These are phyloP conservation scores for Eupristina koningsbergeri DNA, from an alignment of 1,140 invertebrate species.

Conservation along the genomic window DNA sequence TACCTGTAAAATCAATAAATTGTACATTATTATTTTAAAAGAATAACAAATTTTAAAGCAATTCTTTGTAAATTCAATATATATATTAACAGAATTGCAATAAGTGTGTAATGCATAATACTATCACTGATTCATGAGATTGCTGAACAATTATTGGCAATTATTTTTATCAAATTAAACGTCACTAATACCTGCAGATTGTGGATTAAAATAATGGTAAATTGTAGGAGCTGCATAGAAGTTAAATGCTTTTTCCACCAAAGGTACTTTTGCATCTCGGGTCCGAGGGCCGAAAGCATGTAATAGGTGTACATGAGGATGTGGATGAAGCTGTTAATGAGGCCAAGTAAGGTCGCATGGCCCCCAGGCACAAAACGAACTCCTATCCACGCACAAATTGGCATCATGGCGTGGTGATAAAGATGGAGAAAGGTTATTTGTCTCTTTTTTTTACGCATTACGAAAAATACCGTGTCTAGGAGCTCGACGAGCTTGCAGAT, in stretches of 20 bases:
- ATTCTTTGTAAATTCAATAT: no score
- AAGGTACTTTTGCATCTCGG: slow-evolving; percentile 86
- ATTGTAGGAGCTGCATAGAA: slow-evolving; percentile 88
- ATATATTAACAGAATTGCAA: no score
- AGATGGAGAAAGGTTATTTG: slow-evolving; percentile 85
- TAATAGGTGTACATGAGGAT: slow-evolving; percentile 91
- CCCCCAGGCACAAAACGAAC: slow-evolving; percentile 86
- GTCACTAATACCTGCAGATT: slow-evolving; percentile 72
- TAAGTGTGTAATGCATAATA: no score
- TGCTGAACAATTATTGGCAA: no score
- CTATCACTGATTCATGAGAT: no score
- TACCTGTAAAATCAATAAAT: slow-evolving; percentile 7
- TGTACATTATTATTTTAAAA: not conserved
- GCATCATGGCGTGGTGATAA: slow-evolving; percentile 83
- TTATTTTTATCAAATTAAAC: no score
- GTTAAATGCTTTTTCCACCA: slow-evolving; percentile 96
- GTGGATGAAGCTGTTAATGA: slow-evolving; percentile 91
- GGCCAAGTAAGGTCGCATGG: slow-evolving; percentile 84
- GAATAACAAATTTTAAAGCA: no score
- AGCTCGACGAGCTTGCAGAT: slow-evolving; percentile 78
- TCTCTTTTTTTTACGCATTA: slow-evolving; percentile 84
- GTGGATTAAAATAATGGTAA: slow-evolving; percentile 84
- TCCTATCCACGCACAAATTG: slow-evolving; percentile 87
- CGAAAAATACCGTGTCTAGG: slow-evolving; percentile 86
- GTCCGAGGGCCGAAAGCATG: slow-evolving; percentile 85